Evolutionary conservation across 2,113 vertebrate species (phyloP).

Genomic region (Sylvia atricapilla): DNA sequence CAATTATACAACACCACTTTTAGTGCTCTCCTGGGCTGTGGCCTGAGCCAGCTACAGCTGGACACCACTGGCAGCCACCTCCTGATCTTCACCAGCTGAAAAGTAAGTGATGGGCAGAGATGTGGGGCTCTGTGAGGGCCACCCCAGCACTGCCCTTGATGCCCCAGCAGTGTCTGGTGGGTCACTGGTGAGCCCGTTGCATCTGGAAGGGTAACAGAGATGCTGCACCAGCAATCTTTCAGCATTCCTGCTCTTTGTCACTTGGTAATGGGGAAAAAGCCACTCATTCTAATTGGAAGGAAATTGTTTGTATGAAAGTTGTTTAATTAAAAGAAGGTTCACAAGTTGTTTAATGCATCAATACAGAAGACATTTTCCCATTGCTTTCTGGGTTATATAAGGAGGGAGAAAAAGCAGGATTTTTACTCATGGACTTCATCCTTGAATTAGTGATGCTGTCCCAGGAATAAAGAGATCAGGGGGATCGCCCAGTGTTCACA

Average conservation of each 20-base stretch:
- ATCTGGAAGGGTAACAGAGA: background rate
- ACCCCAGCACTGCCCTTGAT: accelerated
- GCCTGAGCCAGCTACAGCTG: conserved; percentile 50
- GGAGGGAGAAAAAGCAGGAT: background rate
- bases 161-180: accelerated
- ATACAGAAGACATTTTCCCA: background rate
- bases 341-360: background rate
- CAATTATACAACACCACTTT: background rate
- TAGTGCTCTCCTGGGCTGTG: conserved; percentile 48
- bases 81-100: conserved; percentile 8
- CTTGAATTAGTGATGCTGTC: background rate
- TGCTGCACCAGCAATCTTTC: background rate
- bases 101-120: conserved; percentile 1
- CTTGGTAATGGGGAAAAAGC: background rate
- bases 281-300: background rate
- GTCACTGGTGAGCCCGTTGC: accelerated
- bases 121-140: background rate
- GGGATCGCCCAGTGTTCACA: background rate
- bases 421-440: background rate
- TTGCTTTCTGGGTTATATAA: background rate
- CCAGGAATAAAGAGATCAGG: background rate
- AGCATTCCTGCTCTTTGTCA: background rate
- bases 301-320: background rate
- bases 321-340: background rate
- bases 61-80: conserved; percentile 28